These are phyloP conservation scores for Oreochromis niloticus DNA, from an alignment of 2,113 vertebrate species.

Conservation along the genomic window DNA sequence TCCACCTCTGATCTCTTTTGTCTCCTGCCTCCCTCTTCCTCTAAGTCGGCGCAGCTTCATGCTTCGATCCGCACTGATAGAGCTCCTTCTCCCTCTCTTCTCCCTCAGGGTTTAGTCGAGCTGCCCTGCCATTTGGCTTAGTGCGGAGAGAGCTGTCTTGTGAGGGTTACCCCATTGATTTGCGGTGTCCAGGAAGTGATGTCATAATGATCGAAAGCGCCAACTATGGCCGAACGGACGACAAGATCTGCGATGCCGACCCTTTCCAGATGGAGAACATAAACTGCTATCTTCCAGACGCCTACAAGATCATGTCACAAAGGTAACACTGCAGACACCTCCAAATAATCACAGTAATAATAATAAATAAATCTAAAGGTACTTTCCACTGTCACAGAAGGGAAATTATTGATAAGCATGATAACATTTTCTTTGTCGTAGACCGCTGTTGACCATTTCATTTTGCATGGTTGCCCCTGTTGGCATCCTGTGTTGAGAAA, in stretches of 20 bases:
- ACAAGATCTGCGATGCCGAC: conserved; percentile 99
- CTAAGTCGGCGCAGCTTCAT: not conserved
- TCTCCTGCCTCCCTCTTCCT: not conserved
- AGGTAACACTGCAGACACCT: conserved; percentile 73
- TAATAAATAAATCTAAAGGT: not conserved
- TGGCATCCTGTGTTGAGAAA: not conserved
- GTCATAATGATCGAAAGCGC: conserved; percentile 99
- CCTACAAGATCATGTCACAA: conserved; percentile 99
- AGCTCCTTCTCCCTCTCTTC: not conserved
- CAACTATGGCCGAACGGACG: conserved; percentile 97
- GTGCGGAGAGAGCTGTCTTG: conserved; percentile 96
- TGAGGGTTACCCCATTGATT: conserved; percentile 97
- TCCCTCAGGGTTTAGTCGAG: conserved; percentile 88
- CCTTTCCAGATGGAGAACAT: conserved; percentile 99
- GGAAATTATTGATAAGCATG: not conserved
- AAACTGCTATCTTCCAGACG: conserved; percentile 98
- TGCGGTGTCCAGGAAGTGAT: conserved; percentile 97
- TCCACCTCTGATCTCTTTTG: not conserved
- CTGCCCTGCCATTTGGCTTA: conserved; percentile 92
- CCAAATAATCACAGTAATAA: not conserved
- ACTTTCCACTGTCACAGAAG: not conserved
- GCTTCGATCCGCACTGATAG: conserved; percentile 49
- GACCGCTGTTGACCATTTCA: not conserved
- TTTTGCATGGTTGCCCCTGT: not conserved
- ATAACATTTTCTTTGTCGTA: not conserved